Evolutionary conservation across 2,888 invertebrate species (phyloP), one percentile per base, ranked within the genome.

Genomic region (Troglohyphantes excavatus): DNA sequence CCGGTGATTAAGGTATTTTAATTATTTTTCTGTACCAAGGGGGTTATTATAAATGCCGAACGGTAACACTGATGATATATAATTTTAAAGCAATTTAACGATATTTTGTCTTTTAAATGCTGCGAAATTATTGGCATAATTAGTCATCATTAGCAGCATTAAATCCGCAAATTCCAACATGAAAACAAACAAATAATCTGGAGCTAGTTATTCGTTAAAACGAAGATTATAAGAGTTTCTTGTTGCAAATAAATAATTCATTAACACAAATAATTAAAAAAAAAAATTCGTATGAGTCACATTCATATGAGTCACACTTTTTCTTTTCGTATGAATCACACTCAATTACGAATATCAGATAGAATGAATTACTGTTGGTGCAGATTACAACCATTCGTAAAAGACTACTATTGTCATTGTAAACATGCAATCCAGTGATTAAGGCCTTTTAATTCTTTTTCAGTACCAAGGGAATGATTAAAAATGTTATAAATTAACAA

Each of bases 401-500:
- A 72, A 43, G 3, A 21, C 33, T 33, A 72, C 33, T 63, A 19
- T 6, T 5, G 27, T 19, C 33, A 13, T 70, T 70, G 53, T 72
- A 82, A 23, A 70, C 70, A 82, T 70, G 82, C 82, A 59, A 70
- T 82, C 70, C 33, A 43, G 70, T 82, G 82, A 82, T 82, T 70
- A 82, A 70, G 39, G 70, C 19, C 59, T 70, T 82, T 82, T 82
- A 82, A 59, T 82, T 82, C 46, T 82, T 76, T 63, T 61, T 46
- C 61, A 13, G 23, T 61, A 70, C 61, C 70, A 70, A 33, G 82
- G 82, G 68, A 19, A n/a, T 46, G 70, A 68, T 82, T 82, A 82
- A 82, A 82, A 70, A 82, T 82, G 61, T 82, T 59, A 82, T 70
- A 82, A 82, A 82, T 82, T 82, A 79, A 33, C 70, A 59, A 53